Conservation (phyloP, 2,797 vertebrate genomes). For the Jordanella pulchra region DNA sequence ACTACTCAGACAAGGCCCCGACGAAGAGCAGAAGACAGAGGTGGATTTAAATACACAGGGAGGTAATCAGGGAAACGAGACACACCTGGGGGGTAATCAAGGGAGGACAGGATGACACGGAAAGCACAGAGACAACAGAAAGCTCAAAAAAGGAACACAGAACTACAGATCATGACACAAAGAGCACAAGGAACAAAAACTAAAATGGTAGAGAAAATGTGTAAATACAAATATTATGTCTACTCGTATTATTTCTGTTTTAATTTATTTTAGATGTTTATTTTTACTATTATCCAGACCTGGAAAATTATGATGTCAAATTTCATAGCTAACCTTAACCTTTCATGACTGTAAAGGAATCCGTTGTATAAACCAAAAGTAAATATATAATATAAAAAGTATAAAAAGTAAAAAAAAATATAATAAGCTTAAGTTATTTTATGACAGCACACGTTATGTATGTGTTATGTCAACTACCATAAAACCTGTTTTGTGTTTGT, state of each 20-base stretch:
- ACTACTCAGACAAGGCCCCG: no score
- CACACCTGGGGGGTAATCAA: no score
- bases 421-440: not conserved
- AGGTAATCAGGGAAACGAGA: not conserved
- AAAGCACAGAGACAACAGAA: no score
- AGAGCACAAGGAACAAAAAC: not conserved
- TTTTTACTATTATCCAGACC: not conserved
- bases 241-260: no score
- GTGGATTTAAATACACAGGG: not conserved
- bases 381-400: no score
- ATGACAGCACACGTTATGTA: not conserved
- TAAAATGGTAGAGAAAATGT: not conserved
- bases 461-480: not conserved
- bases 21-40: no score
- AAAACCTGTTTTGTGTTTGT: not conserved
- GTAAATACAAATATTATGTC: not conserved
- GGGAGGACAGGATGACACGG: no score
- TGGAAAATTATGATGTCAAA: not conserved
- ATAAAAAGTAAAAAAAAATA: not conserved
- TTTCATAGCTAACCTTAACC: no score
- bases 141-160: no score
- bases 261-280: not conserved
- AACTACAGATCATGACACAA: no score
- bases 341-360: no score
- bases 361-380: no score